Conservation (phyloP, 2,888 invertebrate species). For the Eupeodes luniger region DNA sequence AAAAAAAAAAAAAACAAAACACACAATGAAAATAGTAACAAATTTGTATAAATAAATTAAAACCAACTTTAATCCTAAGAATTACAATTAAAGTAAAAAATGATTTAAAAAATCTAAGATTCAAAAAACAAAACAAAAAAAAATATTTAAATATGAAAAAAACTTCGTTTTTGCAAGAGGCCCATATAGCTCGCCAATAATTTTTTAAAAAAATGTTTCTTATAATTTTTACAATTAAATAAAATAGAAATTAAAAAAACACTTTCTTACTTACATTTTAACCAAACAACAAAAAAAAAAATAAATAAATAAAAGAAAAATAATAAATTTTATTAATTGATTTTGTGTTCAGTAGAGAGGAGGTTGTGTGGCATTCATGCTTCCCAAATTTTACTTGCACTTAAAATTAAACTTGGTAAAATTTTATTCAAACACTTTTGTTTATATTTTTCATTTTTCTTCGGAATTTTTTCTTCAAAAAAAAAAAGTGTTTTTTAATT, state of each 20-base stretch:
- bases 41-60: slow-evolving; percentile 79
- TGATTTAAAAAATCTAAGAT: slow-evolving; percentile 77
- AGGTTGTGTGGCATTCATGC: slow-evolving; percentile 32
- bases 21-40: slow-evolving; percentile 80
- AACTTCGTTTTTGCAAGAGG: slow-evolving; percentile 85
- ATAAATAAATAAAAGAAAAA: slow-evolving; percentile 13
- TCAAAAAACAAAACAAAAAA: slow-evolving; percentile 75
- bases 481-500: slow-evolving; percentile 65
- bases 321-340: slow-evolving; percentile 24
- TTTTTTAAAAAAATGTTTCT: slow-evolving; percentile 77
- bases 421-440: slow-evolving; percentile 23
- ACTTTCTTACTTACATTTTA: slow-evolving; percentile 36
- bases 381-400: slow-evolving; percentile 35
- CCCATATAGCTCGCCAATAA: slow-evolving; percentile 85
- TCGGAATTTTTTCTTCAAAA: not conserved
- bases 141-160: slow-evolving; percentile 77
- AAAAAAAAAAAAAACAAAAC: slow-evolving; percentile 74
- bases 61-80: slow-evolving; percentile 73
- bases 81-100: slow-evolving; percentile 70
- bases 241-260: slow-evolving; percentile 73
- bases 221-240: slow-evolving; percentile 74
- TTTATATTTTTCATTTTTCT: slow-evolving; percentile 25
- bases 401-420: slow-evolving; percentile 18
- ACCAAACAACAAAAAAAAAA: slow-evolving; percentile 8
- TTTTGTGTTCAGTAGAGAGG: slow-evolving; percentile 38